phyloP scores from a whole-genome alignment of 2,113 vertebrate genomes.

The Podocnemis expansa region DNA sequence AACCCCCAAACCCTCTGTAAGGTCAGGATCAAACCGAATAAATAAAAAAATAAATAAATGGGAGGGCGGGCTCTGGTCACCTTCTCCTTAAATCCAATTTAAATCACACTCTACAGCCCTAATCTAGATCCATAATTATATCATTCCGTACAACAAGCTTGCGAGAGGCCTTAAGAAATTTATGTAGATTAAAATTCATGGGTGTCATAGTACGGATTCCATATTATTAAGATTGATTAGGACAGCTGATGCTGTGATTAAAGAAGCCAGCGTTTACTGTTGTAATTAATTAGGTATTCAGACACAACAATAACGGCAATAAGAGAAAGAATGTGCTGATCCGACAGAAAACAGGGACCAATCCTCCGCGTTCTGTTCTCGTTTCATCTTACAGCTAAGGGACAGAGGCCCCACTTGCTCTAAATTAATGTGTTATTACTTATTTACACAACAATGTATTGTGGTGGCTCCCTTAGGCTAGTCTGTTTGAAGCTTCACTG shows the following conservation, averaged over 20 bases:
- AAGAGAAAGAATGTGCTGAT: slow-evolving; percentile 74
- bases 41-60: slow-evolving; percentile 62
- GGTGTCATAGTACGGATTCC: slow-evolving; percentile 72
- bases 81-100: slow-evolving; percentile 78
- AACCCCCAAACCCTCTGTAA: slow-evolving; percentile 3
- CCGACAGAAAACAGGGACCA: slow-evolving; percentile 50
- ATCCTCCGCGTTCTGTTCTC: slow-evolving; percentile 33
- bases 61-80: slow-evolving; percentile 64
- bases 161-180: slow-evolving; percentile 75
- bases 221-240: slow-evolving; percentile 82
- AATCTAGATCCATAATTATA: slow-evolving; percentile 79
- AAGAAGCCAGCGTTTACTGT: slow-evolving; percentile 75
- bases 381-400: neutral
- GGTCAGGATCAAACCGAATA: slow-evolving; percentile 20
- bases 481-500: neutral
- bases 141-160: slow-evolving; percentile 75
- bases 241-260: slow-evolving; percentile 80
- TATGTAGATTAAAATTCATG: slow-evolving; percentile 82
- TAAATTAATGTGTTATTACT: neutral
- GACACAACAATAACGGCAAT: slow-evolving; percentile 79
- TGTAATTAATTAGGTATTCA: slow-evolving; percentile 81
- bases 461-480: neutral
- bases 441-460: neutral
- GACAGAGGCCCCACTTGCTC: neutral
- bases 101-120: slow-evolving; percentile 71